These are phyloP conservation scores for Psilanteris sp. DNA, from an alignment of 1,140 invertebrate genomes.

Conservation along the genomic window DNA sequence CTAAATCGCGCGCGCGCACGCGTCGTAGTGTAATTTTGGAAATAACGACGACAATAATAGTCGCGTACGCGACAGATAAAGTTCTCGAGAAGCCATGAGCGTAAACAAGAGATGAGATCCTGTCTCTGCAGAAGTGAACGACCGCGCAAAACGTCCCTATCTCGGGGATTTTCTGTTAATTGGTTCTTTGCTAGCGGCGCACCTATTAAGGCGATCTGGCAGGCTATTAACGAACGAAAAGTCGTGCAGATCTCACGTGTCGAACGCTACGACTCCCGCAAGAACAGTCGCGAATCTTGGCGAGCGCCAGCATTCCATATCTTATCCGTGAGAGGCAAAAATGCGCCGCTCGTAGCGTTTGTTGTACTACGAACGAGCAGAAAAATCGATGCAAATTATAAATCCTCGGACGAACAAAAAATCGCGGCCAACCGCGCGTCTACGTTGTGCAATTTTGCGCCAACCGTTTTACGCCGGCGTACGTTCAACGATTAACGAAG, in stretches of 20 bases:
- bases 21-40: no score
- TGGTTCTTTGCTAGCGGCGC: constrained; percentile 69
- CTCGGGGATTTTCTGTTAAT: constrained; percentile 70
- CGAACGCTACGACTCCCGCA: constrained; percentile 47
- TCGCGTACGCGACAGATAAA: constrained; percentile 63
- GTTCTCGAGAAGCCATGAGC: constrained; percentile 48
- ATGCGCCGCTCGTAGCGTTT: constrained; percentile 29
- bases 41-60: constrained; percentile 50
- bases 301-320: constrained; percentile 52
- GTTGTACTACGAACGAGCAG: constrained; percentile 36
- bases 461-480: no score
- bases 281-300: constrained; percentile 50
- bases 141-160: constrained; percentile 66
- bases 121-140: constrained; percentile 59
- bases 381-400: constrained; percentile 48
- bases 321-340: constrained; percentile 51
- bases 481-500: no score
- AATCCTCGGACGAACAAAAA: constrained; percentile 16
- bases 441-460: no score
- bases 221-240: constrained; percentile 68
- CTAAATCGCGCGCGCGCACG: no score
- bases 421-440: no score
- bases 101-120: constrained; percentile 68
- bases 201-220: constrained; percentile 66
- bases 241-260: constrained; percentile 62